Percentiles rank a stretch among this genome's conserved stretches.
These are phyloP conservation scores for Ariolimax columbianus DNA, from an alignment of 2,888 invertebrate species.

Conservation along the genomic window DNA sequence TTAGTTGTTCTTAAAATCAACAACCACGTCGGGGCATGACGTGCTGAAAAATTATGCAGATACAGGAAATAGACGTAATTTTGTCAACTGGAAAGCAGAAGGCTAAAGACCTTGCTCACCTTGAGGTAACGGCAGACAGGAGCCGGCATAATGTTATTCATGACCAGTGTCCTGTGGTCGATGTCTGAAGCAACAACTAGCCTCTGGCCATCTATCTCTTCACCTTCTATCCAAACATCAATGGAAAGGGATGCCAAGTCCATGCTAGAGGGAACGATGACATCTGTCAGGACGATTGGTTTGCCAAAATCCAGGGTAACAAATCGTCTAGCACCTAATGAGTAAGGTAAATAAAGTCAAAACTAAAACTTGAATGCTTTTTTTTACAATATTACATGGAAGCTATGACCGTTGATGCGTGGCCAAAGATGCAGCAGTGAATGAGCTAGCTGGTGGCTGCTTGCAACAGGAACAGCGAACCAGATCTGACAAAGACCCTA, in stretches of 20 bases:
- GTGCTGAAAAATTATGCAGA: too few species aligned
- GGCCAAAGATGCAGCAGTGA: too few species aligned
- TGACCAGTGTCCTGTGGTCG: conserved; percentile 89
- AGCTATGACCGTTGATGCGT: too few species aligned
- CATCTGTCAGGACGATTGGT: conserved; percentile 90
- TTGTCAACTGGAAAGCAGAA: too few species aligned
- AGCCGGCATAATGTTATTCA: conserved; percentile 93
- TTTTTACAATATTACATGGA: too few species aligned
- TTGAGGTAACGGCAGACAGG: conserved; percentile 93
- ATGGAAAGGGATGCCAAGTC: conserved; percentile 88
- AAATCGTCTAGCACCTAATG: conserved; percentile 88
- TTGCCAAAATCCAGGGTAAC: conserved; percentile 95
- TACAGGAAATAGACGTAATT: too few species aligned
- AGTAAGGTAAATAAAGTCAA: conserved; percentile 12
- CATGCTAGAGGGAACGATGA: conserved; percentile 81
- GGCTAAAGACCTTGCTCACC: conserved; percentile 81
- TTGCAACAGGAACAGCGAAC: too few species aligned
- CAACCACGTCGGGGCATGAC: too few species aligned
- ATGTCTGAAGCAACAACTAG: conserved; percentile 92
- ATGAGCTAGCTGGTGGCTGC: too few species aligned
- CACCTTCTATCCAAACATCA: conserved; percentile 92
- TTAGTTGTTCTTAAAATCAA: too few species aligned
- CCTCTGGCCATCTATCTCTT: conserved; percentile 90
- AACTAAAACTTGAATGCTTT: too few species aligned
- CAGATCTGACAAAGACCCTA: too few species aligned